phyloP scores from a whole-genome alignment of 2,888 invertebrate species.

The Girardia tigrina region DNA sequence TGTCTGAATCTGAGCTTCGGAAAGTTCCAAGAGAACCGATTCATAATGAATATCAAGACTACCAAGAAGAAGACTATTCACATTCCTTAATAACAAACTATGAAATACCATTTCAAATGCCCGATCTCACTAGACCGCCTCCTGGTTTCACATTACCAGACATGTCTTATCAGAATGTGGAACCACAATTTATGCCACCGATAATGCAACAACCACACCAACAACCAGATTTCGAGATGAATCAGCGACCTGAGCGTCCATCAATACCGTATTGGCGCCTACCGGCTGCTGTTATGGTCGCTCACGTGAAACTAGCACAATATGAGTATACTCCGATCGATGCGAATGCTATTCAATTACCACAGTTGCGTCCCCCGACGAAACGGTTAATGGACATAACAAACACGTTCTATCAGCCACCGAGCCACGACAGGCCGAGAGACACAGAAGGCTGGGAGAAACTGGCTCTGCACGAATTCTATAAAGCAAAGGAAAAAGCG shows the following conservation, averaged over 20 bases:
- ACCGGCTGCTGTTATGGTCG: constrained; percentile 91
- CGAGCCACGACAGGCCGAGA: constrained; percentile 80
- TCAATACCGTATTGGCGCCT: constrained; percentile 80
- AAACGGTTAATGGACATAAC: constrained; percentile 80
- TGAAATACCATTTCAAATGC: constrained; percentile 37
- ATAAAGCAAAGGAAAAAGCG: constrained; percentile 71
- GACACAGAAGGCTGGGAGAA: constrained; percentile 96
- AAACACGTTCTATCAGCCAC: constrained; percentile 83
- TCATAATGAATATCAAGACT: background rate
- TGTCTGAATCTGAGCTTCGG: background rate
- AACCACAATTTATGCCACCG: constrained; percentile 53
- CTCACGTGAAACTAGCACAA: constrained; percentile 78
- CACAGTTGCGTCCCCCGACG: constrained; percentile 83
- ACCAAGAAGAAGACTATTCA: background rate
- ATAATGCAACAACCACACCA: constrained; percentile 52
- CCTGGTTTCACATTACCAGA: constrained; percentile 42
- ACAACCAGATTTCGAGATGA: no score
- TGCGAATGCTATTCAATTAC: constrained; percentile 73
- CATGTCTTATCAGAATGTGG: background rate
- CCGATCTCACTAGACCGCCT: constrained; percentile 47
- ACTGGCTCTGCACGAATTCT: constrained; percentile 87
- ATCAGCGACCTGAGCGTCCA: background rate
- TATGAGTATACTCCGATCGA: constrained; percentile 75
- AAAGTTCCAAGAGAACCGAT: background rate
- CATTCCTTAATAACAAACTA: background rate